Conservation (phyloP, 2,888 invertebrate species). For the Ctena decussata region DNA sequence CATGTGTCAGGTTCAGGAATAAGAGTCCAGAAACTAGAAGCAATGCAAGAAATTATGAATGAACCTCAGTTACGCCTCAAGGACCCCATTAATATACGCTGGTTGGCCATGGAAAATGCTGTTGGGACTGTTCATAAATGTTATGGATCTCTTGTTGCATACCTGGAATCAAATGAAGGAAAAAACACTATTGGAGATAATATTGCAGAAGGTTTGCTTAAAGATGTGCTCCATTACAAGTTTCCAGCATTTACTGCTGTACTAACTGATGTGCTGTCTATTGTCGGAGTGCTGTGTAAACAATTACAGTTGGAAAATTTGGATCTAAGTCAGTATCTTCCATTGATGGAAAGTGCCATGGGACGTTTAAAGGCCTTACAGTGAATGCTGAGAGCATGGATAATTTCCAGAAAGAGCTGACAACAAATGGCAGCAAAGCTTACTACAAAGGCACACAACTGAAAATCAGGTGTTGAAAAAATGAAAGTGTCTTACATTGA, state of each 20-base stretch:
- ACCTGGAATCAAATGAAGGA: constrained; percentile 20
- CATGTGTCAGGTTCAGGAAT: neutral
- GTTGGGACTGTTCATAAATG: constrained; percentile 18
- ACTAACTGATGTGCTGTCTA: neutral
- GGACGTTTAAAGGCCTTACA: neutral
- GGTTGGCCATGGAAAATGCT: constrained; percentile 23
- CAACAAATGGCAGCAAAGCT: neutral
- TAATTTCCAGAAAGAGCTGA: neutral
- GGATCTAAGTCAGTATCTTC: constrained; percentile 18
- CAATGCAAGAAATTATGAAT: constrained; percentile 30
- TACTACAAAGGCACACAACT: constrained; percentile 15
- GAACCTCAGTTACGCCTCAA: constrained; percentile 23
- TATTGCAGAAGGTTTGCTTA: constrained; percentile 21
- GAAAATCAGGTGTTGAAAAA: neutral
- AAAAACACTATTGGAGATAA: constrained; percentile 18
- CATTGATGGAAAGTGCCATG: neutral
- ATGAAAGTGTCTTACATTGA: constrained; percentile 6
- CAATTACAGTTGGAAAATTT: constrained; percentile 19
- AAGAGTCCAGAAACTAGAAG: neutral
- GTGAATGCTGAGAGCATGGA: neutral
- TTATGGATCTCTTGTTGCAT: constrained; percentile 24
- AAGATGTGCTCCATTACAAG: constrained; percentile 23
- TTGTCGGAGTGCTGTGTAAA: neutral
- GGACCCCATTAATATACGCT: constrained; percentile 28
- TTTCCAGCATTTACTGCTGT: constrained; percentile 33